Conservation (phyloP, 1,140 invertebrate species). For the Oedothorax gibbosus region DNA sequence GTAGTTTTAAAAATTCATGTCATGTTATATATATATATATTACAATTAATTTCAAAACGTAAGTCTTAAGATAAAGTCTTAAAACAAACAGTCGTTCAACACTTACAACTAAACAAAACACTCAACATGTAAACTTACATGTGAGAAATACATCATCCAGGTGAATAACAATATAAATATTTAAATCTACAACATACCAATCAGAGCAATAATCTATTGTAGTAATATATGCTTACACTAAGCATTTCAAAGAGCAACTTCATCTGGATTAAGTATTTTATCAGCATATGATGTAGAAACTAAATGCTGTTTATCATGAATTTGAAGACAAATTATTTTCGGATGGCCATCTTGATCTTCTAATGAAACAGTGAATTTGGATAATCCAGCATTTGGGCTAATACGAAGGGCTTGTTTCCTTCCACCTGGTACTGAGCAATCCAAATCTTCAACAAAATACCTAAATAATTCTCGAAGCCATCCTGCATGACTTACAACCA, state of each 20-base stretch:
- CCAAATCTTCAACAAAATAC: slow-evolving; percentile 67
- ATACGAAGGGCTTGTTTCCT: slow-evolving; percentile 66
- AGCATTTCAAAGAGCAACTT: slow-evolving; percentile 31
- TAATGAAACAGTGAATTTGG: slow-evolving; percentile 65
- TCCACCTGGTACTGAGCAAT: slow-evolving; percentile 68
- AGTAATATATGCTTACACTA: too few relatives aligned
- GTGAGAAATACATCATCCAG: too few relatives aligned
- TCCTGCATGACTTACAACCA: slow-evolving; percentile 69
- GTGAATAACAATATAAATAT: slow-evolving; percentile 28
- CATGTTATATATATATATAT: too few relatives aligned
- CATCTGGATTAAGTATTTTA: slow-evolving; percentile 34
- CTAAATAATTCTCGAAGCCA: slow-evolving; percentile 67
- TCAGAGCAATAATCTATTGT: background rate
- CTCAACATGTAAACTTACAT: too few relatives aligned
- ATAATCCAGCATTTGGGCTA: slow-evolving; percentile 67
- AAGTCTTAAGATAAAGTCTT: too few relatives aligned
- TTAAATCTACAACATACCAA: slow-evolving; percentile 48
- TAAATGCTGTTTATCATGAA: slow-evolving; percentile 65
- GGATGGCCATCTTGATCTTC: slow-evolving; percentile 63
- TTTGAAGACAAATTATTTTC: slow-evolving; percentile 63
- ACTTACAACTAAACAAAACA: too few relatives aligned
- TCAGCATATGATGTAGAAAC: slow-evolving; percentile 24
- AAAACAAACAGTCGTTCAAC: too few relatives aligned
- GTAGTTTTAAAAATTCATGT: too few relatives aligned
- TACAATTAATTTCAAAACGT: too few relatives aligned